Evolutionary conservation across 1,140 invertebrate genomes (phyloP).

Genomic region (Portunus trituberculatus): DNA sequence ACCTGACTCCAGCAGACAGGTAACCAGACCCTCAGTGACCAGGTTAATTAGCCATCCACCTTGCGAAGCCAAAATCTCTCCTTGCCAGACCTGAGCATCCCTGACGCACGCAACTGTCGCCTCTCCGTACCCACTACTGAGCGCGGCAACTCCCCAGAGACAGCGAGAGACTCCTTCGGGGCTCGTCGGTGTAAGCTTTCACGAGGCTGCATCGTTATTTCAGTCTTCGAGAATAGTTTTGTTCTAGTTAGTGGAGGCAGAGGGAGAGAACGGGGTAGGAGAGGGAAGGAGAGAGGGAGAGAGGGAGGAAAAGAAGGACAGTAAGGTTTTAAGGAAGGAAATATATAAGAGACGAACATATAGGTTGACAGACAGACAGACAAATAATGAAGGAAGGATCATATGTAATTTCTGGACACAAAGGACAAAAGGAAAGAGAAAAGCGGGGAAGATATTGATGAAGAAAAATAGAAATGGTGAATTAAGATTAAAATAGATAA

Average conservation of each 20-base stretch:
- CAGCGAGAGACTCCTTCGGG: neutral
- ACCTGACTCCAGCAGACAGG: neutral
- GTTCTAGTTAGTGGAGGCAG: neutral
- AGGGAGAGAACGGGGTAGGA: neutral
- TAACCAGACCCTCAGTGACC: neutral
- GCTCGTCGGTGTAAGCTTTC: neutral
- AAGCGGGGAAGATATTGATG: neutral
- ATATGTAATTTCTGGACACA: neutral
- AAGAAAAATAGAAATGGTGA: neutral
- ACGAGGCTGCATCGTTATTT: neutral
- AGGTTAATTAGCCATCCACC: neutral
- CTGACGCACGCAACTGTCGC: neutral
- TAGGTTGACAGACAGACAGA: neutral
- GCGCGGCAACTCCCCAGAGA: neutral
- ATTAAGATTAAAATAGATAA: neutral
- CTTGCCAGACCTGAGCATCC: neutral
- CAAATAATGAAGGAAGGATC: neutral
- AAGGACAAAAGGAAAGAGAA: neutral
- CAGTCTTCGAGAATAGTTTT: neutral
- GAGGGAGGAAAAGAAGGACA: constrained; percentile 25
- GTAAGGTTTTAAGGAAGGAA: neutral
- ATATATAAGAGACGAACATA: neutral
- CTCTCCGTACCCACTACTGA: neutral
- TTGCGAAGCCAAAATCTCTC: neutral
- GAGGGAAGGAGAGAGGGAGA: constrained; percentile 23